phyloP scores from a whole-genome alignment of 2,888 invertebrate species.

The Epistrophe eligans region DNA sequence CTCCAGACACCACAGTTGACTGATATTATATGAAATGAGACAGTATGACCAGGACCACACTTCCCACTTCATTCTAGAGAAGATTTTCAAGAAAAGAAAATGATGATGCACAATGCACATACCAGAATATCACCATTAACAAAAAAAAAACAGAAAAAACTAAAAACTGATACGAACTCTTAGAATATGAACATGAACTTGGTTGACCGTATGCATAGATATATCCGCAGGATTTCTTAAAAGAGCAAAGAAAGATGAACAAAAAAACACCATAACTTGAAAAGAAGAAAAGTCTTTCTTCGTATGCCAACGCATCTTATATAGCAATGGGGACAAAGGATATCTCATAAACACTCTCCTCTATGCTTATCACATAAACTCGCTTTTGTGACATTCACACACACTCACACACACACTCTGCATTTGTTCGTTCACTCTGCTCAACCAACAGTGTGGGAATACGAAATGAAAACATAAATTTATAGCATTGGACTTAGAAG shows the following conservation, averaged over 20 bases:
- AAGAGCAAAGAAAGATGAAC: slow-evolving; percentile 11
- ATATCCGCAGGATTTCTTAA: slow-evolving; percentile 34
- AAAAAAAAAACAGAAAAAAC: background rate
- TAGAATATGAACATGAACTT: slow-evolving; percentile 68
- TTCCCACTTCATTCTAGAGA: slow-evolving; percentile 17
- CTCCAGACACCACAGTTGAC: slow-evolving; percentile 52
- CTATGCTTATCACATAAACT: slow-evolving; percentile 70
- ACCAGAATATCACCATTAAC: background rate
- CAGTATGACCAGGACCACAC: background rate
- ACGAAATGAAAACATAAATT: slow-evolving; percentile 68
- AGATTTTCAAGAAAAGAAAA: slow-evolving; percentile 18
- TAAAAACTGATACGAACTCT: slow-evolving; percentile 54
- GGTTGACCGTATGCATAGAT: slow-evolving; percentile 70
- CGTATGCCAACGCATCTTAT: slow-evolving; percentile 21
- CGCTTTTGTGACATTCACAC: slow-evolving; percentile 41
- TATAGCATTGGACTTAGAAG: slow-evolving; percentile 61
- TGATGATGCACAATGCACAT: slow-evolving; percentile 50
- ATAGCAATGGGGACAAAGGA: slow-evolving; percentile 62
- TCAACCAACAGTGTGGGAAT: background rate
- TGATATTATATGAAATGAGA: slow-evolving; percentile 40
- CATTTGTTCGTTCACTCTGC: background rate
- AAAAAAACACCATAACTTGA: slow-evolving; percentile 17
- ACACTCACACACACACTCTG: background rate
- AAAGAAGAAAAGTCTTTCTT: slow-evolving; percentile 48
- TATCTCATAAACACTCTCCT: slow-evolving; percentile 72